Conservation (phyloP, 2,888 invertebrate genomes). For the Caradrina clavipalpis region DNA sequence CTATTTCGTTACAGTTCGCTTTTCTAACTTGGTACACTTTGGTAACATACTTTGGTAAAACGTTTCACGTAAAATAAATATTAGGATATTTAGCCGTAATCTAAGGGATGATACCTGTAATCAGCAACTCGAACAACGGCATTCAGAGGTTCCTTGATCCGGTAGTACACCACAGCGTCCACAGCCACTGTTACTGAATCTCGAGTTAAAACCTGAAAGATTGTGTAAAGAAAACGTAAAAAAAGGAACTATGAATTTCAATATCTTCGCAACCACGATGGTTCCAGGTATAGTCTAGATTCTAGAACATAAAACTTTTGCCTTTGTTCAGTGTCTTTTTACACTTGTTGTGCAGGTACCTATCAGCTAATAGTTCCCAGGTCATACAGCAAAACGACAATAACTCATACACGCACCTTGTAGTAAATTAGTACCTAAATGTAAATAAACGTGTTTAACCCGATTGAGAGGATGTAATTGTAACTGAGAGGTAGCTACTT, state of each 20-base stretch:
- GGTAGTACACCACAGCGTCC: conserved; percentile 97
- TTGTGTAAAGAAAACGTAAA: neutral
- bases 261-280: no score
- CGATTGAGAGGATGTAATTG: conserved; percentile 40
- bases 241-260: no score
- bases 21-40: no score
- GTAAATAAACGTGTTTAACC: conserved; percentile 30
- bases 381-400: neutral
- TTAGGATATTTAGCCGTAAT: no score
- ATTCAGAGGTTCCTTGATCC: conserved; percentile 94
- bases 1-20: no score
- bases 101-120: conserved; percentile 90
- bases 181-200: conserved; percentile 98
- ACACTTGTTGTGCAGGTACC: no score
- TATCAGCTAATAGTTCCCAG: neutral
- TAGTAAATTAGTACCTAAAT: conserved; percentile 21
- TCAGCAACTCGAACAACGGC: conserved; percentile 94
- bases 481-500: conserved; percentile 49
- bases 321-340: no score
- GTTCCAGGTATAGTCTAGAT: no score
- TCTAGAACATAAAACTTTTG: no score
- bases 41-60: no score
- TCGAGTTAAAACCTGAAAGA: conserved; percentile 95
- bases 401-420: conserved; percentile 10
- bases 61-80: no score